Percentiles rank a stretch among this genome's conserved stretches.
Conservation (phyloP, 2,797 vertebrate species). For the Chaetodon trifasciatus region DNA sequence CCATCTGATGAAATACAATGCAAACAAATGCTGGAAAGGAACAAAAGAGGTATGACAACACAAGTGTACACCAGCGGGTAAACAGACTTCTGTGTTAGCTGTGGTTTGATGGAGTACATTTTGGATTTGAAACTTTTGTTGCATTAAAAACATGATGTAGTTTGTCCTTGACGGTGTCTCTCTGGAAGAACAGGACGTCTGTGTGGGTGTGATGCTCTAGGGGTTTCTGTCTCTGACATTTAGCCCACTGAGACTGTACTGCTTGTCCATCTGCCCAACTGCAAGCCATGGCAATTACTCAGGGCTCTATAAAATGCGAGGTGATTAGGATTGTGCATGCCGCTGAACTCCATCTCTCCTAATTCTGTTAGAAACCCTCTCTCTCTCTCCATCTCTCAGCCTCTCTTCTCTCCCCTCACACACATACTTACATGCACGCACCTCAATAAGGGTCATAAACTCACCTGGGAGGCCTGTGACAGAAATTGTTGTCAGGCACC, state of each 20-base stretch:
- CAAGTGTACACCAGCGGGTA: neutral
- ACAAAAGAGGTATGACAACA: neutral
- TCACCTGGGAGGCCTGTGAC: slow-evolving; percentile 55
- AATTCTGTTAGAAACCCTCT: slow-evolving; percentile 63
- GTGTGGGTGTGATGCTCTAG: slow-evolving; percentile 43
- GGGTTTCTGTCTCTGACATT: slow-evolving; percentile 63
- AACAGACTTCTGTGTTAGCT: neutral
- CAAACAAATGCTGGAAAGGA: slow-evolving; percentile 24
- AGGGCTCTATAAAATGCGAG: slow-evolving; percentile 62
- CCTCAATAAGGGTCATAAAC: slow-evolving; percentile 67
- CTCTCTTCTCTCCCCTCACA: slow-evolving; percentile 1
- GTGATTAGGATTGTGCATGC: slow-evolving; percentile 67
- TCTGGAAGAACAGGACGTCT: slow-evolving; percentile 14
- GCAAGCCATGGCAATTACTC: slow-evolving; percentile 61
- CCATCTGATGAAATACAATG: slow-evolving; percentile 33
- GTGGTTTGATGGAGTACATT: neutral
- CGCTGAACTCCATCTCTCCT: slow-evolving; percentile 65
- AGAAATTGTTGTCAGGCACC: slow-evolving; percentile 52
- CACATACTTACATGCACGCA: slow-evolving; percentile 31
- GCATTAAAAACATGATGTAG: neutral
- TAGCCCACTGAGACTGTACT: slow-evolving; percentile 50
- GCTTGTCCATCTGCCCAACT: slow-evolving; percentile 66
- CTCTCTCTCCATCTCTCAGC: neutral
- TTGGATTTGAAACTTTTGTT: neutral
- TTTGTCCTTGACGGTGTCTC: slow-evolving; percentile 58